Evolutionary conservation across 37 sponge, comb jelly and placozoan species (phyloP), one percentile per base, ranked within the genome.

Genomic region (Mnemiopsis leidyi): DNA sequence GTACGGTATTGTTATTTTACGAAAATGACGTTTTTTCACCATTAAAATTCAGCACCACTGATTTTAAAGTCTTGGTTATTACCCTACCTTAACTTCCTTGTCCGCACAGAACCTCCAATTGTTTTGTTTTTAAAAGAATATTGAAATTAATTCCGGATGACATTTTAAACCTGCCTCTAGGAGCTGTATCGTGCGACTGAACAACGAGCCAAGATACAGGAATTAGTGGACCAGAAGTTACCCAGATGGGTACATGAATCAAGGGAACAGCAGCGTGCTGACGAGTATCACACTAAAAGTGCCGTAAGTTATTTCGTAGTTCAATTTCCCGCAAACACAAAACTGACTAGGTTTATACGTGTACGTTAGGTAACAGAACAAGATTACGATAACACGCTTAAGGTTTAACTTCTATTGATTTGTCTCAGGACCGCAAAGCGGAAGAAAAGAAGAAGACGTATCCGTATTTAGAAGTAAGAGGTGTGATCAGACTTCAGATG

Each of bases 401-500:
- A n/a, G n/a, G n/a, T n/a, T n/a, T n/a, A n/a, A n/a, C n/a, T n/a
- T n/a, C n/a, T n/a, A n/a, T n/a, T n/a, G n/a, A n/a, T n/a, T n/a
- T n/a, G n/a, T n/a, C 13, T 48, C 61, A 21, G 73, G 73, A 5
- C 24, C 73, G 73, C 1, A 79, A 79, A 79, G 0, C 35, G 82
- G 3, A 34, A 36, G 82, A 79, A 36, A 79, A 79, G 29, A 79
- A 33, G 36, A 79, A 28, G 36, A 79, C 20, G 82, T 79, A 79
- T 31, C 82, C 82, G 37, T 79, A 36, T 29, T 20, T 36, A 23
- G 82, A 79, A 36, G 82, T 79, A 16, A 23, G 82, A 29, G 82
- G 82, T 33, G 37, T 79, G 37, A 79, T 79, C 2, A 23, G 82
- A 35, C 82, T 79, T 34, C 82, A 79, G 82, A 35, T 79, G 37